Evolutionary conservation across 2,113 vertebrate genomes (phyloP).

Genomic region (Pelodiscus sinensis): DNA sequence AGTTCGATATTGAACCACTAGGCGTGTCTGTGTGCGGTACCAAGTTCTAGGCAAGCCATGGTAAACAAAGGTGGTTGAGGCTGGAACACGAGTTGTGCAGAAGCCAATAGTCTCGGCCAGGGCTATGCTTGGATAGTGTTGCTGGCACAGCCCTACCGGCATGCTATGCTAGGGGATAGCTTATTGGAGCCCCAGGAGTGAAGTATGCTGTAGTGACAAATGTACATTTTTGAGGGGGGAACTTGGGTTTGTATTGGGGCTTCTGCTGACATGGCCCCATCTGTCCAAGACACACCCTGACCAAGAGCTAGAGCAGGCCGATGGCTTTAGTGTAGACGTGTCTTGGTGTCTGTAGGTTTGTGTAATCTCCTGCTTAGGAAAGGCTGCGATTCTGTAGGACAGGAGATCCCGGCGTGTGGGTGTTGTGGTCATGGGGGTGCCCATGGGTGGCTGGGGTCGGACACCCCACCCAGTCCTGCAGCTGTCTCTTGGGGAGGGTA

Average conservation of each 20-base stretch:
- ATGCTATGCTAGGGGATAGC: neutral
- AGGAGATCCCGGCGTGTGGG: too few relatives aligned
- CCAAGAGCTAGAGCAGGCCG: too few relatives aligned
- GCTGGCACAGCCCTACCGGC: neutral
- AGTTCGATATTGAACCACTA: neutral
- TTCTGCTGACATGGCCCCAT: too few relatives aligned
- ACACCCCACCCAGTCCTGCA: neutral
- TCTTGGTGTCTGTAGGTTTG: neutral
- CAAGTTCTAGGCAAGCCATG: neutral
- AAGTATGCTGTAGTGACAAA: too few relatives aligned
- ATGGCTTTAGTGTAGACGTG: neutral
- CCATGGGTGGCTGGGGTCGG: neutral
- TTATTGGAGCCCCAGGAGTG: neutral
- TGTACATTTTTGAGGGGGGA: neutral
- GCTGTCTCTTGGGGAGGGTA: too few relatives aligned
- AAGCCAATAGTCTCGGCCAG: neutral
- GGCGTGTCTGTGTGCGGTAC: too few relatives aligned
- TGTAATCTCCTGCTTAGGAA: neutral
- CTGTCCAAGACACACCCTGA: too few relatives aligned
- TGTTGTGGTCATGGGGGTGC: neutral
- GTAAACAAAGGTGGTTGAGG: neutral
- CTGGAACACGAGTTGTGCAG: too few relatives aligned
- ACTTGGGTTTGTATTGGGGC: neutral
- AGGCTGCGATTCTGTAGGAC: neutral
- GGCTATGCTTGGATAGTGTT: neutral